Evolutionary conservation across 2,888 invertebrate genomes (phyloP).

Genomic region (Pachliopta kotzebuea): DNA sequence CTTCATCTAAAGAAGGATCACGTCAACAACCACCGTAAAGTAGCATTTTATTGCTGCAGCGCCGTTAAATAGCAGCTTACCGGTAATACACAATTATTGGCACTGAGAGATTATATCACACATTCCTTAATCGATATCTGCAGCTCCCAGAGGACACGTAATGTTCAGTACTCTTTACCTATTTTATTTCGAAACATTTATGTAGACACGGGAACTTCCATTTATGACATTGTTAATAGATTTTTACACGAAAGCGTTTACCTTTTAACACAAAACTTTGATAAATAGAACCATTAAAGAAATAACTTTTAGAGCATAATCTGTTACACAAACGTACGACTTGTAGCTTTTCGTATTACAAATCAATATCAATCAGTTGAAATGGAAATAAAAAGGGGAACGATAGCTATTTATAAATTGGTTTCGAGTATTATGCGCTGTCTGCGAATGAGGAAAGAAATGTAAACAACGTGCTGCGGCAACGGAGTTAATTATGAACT

Average conservation of each 20-base stretch:
- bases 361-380: slow-evolving; percentile 6
- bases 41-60: no score
- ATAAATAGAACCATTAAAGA: not conserved
- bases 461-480: slow-evolving; percentile 7
- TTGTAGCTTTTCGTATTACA: slow-evolving; percentile 5
- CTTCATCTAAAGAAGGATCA: no score
- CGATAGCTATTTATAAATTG: slow-evolving; percentile 15
- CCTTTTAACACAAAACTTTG: slow-evolving; percentile 2
- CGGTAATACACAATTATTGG: no score
- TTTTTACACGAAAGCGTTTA: not conserved
- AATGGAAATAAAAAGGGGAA: not conserved
- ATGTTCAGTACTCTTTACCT: no score
- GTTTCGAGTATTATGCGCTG: slow-evolving; percentile 12
- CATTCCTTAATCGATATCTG: no score
- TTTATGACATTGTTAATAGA: not conserved
- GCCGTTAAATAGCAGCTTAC: no score
- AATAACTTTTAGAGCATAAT: not conserved
- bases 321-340: not conserved
- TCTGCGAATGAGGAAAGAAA: slow-evolving; percentile 1
- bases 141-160: no score
- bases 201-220: no score
- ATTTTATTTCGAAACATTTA: no score
- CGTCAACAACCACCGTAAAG: no score
- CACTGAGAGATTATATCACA: no score
- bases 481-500: not conserved